These are phyloP conservation scores for Diceros bicornis DNA, from an alignment of 2,797 vertebrate genomes.

Conservation along the genomic window DNA sequence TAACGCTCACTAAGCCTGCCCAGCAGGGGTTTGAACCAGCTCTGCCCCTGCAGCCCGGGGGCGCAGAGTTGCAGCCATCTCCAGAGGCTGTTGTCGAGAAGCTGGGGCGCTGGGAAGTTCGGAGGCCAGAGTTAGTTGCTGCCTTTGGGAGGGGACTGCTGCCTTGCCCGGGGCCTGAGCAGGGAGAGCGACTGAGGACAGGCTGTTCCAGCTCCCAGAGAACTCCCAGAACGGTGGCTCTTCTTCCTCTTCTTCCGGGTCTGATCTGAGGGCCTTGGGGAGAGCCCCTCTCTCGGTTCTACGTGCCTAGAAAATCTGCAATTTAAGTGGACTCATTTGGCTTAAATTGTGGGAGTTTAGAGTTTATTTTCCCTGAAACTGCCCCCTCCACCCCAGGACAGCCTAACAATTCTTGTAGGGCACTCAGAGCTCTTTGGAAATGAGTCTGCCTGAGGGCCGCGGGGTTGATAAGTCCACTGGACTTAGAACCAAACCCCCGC, in stretches of 20 bases:
- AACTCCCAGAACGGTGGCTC: not conserved
- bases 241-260: not conserved
- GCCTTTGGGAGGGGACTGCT: not conserved
- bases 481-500: not conserved
- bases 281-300: not conserved
- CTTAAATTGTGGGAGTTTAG: not conserved
- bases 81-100: not conserved
- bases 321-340: not conserved
- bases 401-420: not conserved
- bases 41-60: not conserved
- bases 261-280: not conserved
- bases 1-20: rapidly evolving
- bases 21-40: not conserved
- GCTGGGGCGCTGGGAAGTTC: not conserved
- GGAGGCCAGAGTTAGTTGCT: not conserved
- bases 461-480: not conserved
- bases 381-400: not conserved
- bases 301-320: not conserved
- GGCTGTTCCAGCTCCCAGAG: not conserved
- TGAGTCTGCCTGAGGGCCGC: not conserved
- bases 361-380: not conserved
- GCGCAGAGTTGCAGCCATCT: too few relatives aligned
- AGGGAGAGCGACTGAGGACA: not conserved
- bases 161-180: not conserved
- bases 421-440: not conserved